Percentiles rank a stretch among this genome's conserved stretches.
These are phyloP conservation scores for Odontamblyopus lacepedii DNA, from an alignment of 2,797 vertebrate genomes.

Conservation along the genomic window DNA sequence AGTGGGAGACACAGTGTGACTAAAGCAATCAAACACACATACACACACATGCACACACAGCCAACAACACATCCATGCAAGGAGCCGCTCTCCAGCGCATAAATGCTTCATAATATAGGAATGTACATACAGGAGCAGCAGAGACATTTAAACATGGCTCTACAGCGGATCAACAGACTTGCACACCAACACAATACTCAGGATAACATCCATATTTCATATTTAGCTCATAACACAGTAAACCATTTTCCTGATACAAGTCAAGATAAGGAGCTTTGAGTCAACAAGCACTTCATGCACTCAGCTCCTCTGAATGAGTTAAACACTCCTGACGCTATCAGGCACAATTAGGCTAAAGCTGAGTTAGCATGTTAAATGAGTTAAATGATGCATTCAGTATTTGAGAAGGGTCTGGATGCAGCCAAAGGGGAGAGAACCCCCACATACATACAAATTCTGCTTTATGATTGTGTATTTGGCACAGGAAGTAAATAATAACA, in stretches of 20 bases:
- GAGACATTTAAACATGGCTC: constrained; percentile 43
- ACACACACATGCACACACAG: constrained; percentile 31
- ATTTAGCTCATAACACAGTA: constrained; percentile 42
- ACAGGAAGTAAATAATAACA: too few species aligned
- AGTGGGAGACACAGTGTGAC: constrained; percentile 76
- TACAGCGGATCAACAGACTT: constrained; percentile 37
- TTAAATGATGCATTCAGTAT: background rate
- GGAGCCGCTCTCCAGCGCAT: constrained; percentile 37
- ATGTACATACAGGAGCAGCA: constrained; percentile 27
- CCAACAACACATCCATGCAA: constrained; percentile 50
- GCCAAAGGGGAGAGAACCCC: background rate
- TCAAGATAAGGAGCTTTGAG: constrained; percentile 26
- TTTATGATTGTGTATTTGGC: too few species aligned
- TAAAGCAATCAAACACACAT: constrained; percentile 74
- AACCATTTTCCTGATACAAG: constrained; percentile 47
- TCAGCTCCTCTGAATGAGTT: constrained; percentile 27
- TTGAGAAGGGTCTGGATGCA: background rate
- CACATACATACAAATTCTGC: background rate
- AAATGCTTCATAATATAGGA: constrained; percentile 51
- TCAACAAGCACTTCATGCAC: constrained; percentile 28
- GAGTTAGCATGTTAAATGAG: background rate
- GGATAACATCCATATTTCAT: constrained; percentile 57
- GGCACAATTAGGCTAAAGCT: constrained; percentile 6
- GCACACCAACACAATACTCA: constrained; percentile 43
- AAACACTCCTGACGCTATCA: constrained; percentile 18